Evolutionary conservation across 23 tunicate species (phyloP), one percentile per base, ranked within the genome.

Genomic region (Corella eumyota): DNA sequence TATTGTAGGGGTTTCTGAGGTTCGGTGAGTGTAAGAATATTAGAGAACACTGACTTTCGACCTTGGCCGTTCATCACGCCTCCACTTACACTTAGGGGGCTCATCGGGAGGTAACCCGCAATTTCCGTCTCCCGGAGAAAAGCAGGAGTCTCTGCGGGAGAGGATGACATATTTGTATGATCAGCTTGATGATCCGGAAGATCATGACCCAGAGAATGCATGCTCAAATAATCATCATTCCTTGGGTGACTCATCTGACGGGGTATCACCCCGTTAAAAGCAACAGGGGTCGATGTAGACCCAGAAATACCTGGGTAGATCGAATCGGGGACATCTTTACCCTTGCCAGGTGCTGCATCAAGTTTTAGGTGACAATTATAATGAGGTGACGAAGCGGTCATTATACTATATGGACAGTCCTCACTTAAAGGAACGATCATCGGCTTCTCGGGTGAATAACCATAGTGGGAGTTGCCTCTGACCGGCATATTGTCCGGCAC

Each of bases 101-200:
- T 74, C 81, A 82, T 74, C n/a, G 70, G 76, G 15, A 82, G 52
- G 59, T 74, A 82, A 9, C 78, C 81, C 46, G 72, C 37, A 52
- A 27, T 34, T 7, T 80, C 79, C 25, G 35, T 58, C 3, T 20
- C 64, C 11, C 15, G 25, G 26, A 19, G 20, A 20, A 5, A 36
- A 22, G 20, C 28, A 5, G 25, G 26, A 24, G 40, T 17, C 4
- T 50, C 61, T 2, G 68, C 27, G 45, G 68, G 61, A 19, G 54
- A 32, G 1, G 67, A 54, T 30, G 67, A 28, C n/a, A 34, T 29
- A 29, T 50, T 27, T n/a, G 9, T 21, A 36, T 7, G n/a, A 20
- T 36, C 60, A 44, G 4, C 25, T 1, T 50, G 26, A 2, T 61
- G 22, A 25, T 74, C 61, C 6, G 24, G 34, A 2, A 75, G 32